Base-by-base conservation (phyloP, 2,888 invertebrate genomes). In the Athalia circularis region DNA sequence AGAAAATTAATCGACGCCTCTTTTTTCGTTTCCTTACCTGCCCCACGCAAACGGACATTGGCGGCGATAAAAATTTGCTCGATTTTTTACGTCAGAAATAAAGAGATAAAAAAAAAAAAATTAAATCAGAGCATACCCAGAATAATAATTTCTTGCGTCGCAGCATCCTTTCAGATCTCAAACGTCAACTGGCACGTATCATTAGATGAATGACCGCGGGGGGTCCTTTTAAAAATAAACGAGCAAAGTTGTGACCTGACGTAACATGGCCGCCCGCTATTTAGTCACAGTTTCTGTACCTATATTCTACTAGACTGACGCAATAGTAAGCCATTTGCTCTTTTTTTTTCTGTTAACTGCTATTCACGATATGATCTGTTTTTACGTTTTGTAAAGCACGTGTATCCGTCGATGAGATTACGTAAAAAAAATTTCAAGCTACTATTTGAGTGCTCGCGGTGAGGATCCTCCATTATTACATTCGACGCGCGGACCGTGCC, bases 191-290 rank as follows among this genome's bases (percentile, higher is more conserved):
- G 57, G 15, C 13, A 59, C 54, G 8, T 29, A n/a, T 45, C 13
- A 47, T 57, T 45, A 72, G 72, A 72, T 72, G 72, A 72, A 72
- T 72, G 72, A 59, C 72, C 72, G 47, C 29, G 29, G 29, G 29
- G 29, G 29, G 59, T 72, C 7, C 45, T 45, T 72, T 43, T 72
- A 72, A 59, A 59, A 72, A 72, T 72, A 72, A 72, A 45, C 59
- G 43, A 29, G 47, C 72, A 47, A 72, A 47, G 59, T 72, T 54
- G 57, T 43, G 43, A 59, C 59, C 47, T 59, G 72, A 72, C 59
- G 72, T 72, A 72, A 72, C 59, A 70, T 13, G 47, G 57, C 59
- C 29, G 29, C 29, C 1, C 9, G 72, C 45, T 59, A 72, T 72
- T 72, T 72, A 15, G 45, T 72, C 47, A 59, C 57, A 15, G 72